Base-by-base conservation (phyloP, 2,113 vertebrate species). In the Stictonetta naevosa region DNA sequence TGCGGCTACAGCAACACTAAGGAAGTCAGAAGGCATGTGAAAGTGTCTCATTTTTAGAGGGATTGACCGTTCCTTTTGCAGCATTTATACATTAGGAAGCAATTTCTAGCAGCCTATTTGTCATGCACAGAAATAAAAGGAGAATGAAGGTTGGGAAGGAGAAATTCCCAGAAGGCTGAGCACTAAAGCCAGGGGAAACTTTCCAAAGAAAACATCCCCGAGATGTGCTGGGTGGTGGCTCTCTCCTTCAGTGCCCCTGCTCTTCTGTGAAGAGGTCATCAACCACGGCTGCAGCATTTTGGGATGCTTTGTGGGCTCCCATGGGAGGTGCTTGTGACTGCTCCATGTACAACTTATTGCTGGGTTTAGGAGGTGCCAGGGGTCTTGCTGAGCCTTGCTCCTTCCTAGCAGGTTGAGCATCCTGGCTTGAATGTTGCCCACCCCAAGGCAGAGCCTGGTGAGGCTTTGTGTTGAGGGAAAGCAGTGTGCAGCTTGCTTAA, bases 281-380 rank as follows among this genome's bases (percentile, higher is more conserved):
- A 20, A 1, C 44, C 5, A 0, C 5, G 31, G 31, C 64, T 58
- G 3, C 7, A 31, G 68, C 64, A 13, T 36, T 0, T 29, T 40
- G 21, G 52, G 38, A 8, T 62, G 40, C 69, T 76, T 36, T 8
- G 10, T 72, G 52, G 33, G 8, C 21, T 75, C 33, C n/a, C 28
- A 18, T 15, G 12, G 62, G 29, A 40, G 38, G 33, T 16, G 23
- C 52, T 68, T 11, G 4, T 19, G 71, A 34, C 20, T 48, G 36
- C 55, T 58, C 50, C 4, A 0, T 4, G 17, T 6, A 8, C 11
- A 19, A 5, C 21, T 34, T 4, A 0, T n/a, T 0, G 2, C 22
- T 75, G 68, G 10, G 16, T 21, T 66, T 19, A 34, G 34, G 10
- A 31, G 10, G 16, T 42, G 55, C 12, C 33, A 26, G 4, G 8